Conservation (phyloP, 2,888 invertebrate species). For the Noctua fimbriata region DNA sequence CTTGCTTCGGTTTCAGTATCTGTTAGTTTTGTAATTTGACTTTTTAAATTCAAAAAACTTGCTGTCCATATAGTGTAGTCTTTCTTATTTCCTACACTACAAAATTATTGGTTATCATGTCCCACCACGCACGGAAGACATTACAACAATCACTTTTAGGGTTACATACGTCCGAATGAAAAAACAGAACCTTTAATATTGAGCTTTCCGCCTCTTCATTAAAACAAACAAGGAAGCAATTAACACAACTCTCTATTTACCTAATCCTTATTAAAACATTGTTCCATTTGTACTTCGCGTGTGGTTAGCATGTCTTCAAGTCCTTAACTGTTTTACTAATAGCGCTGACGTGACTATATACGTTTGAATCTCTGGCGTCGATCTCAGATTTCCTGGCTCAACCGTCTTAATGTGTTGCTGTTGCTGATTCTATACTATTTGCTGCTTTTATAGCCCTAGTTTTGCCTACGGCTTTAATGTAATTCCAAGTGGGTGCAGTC, state of each 20-base stretch:
- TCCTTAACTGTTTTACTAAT: constrained; percentile 83
- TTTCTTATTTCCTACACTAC: neutral
- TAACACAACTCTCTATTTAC: neutral
- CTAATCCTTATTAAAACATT: constrained; percentile 38
- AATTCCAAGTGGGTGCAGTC: constrained; percentile 60
- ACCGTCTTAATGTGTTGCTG: constrained; percentile 79
- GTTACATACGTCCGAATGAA: neutral
- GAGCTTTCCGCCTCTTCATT: neutral
- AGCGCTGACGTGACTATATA: constrained; percentile 86
- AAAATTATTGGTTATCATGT: neutral
- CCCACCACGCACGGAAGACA: neutral
- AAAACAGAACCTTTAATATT: neutral
- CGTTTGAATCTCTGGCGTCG: constrained; percentile 80
- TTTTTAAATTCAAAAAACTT: neutral
- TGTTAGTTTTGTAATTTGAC: neutral
- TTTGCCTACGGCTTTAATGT: constrained; percentile 68
- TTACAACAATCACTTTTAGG: neutral
- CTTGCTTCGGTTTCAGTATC: neutral
- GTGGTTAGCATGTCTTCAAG: constrained; percentile 81
- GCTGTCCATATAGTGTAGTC: neutral
- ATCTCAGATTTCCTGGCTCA: constrained; percentile 76
- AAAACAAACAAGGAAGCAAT: constrained; percentile 12
- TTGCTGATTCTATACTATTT: constrained; percentile 81
- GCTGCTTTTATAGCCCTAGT: constrained; percentile 71
- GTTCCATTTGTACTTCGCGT: constrained; percentile 44